Conservation (phyloP, 2,888 invertebrate genomes). For the Drosophila aldrichi region DNA sequence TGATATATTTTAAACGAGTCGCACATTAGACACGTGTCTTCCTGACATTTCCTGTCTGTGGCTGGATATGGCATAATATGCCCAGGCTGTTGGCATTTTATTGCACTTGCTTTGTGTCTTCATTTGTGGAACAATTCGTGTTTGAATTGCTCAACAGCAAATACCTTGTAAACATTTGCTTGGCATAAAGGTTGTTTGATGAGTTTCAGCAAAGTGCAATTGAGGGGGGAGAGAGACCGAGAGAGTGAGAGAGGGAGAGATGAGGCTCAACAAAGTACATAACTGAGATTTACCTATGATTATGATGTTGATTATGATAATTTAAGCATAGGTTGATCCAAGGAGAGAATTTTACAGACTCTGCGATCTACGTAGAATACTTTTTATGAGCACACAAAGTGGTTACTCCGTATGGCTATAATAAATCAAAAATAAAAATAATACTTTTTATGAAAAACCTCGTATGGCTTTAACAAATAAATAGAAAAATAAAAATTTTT, state of each 20-base stretch:
- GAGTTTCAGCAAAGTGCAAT: too few species aligned
- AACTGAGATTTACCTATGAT: too few species aligned
- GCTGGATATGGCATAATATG: not conserved
- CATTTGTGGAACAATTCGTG: conserved; percentile 27
- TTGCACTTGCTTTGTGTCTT: conserved; percentile 36
- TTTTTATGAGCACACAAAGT: too few species aligned
- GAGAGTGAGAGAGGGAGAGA: not conserved
- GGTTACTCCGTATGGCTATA: too few species aligned
- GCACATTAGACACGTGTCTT: conserved; percentile 40
- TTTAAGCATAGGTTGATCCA: not conserved
- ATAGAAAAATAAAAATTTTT: not conserved
- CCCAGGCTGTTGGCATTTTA: conserved; percentile 22
- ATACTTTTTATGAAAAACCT: too few species aligned
- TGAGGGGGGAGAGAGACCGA: too few species aligned
- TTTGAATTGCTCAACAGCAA: not conserved
- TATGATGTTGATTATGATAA: too few species aligned
- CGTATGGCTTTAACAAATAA: too few species aligned
- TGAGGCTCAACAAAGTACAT: too few species aligned
- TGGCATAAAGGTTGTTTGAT: not conserved
- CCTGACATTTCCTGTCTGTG: conserved; percentile 32
- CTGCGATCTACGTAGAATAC: not conserved
- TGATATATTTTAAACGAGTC: conserved; percentile 34
- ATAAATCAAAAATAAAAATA: too few species aligned
- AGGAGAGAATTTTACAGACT: not conserved
- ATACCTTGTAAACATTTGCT: conserved; percentile 1